Evolutionary conservation across 1,140 invertebrate species (phyloP).

Genomic region (Scaptomyza pallida): DNA sequence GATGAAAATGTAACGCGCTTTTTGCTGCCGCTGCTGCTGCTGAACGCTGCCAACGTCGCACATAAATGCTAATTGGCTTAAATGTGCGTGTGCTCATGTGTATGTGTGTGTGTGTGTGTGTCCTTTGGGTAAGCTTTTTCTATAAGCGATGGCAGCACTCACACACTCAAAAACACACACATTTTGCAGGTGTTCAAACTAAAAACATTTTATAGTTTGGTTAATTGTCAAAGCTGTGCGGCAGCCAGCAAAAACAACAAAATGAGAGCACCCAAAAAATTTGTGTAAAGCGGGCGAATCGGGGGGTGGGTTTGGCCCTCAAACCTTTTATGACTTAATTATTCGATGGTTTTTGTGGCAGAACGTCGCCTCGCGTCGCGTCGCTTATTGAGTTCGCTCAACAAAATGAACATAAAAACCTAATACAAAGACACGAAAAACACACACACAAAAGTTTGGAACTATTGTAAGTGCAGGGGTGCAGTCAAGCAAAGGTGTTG

Average conservation of each 20-base stretch:
- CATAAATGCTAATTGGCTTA: slow-evolving; percentile 83
- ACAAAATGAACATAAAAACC: slow-evolving; percentile 18
- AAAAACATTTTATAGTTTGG: slow-evolving; percentile 81
- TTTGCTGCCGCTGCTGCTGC: slow-evolving; percentile 23
- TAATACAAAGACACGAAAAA: neutral
- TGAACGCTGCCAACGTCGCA: slow-evolving; percentile 53
- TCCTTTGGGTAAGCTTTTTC: slow-evolving; percentile 52
- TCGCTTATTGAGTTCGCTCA: slow-evolving; percentile 44
- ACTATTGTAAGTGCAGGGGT: neutral
- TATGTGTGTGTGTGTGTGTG: slow-evolving; percentile 31
- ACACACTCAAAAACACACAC: slow-evolving; percentile 7
- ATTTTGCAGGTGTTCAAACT: slow-evolving; percentile 79
- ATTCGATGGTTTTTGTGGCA: slow-evolving; percentile 72
- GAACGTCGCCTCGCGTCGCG: no score
- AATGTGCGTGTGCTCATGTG: slow-evolving; percentile 50
- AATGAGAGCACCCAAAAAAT: neutral
- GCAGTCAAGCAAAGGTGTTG: neutral
- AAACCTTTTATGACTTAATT: slow-evolving; percentile 81
- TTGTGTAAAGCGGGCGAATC: no score
- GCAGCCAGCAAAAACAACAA: slow-evolving; percentile 43
- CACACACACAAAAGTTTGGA: neutral
- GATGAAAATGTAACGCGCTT: slow-evolving; percentile 82
- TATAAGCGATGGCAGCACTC: slow-evolving; percentile 22
- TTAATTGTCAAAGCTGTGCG: slow-evolving; percentile 76
- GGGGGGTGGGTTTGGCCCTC: slow-evolving; percentile 27